Evolutionary conservation across 2,797 vertebrate genomes (phyloP), one percentile per base, ranked within the genome.

Genomic region (Coluber constrictor): DNA sequence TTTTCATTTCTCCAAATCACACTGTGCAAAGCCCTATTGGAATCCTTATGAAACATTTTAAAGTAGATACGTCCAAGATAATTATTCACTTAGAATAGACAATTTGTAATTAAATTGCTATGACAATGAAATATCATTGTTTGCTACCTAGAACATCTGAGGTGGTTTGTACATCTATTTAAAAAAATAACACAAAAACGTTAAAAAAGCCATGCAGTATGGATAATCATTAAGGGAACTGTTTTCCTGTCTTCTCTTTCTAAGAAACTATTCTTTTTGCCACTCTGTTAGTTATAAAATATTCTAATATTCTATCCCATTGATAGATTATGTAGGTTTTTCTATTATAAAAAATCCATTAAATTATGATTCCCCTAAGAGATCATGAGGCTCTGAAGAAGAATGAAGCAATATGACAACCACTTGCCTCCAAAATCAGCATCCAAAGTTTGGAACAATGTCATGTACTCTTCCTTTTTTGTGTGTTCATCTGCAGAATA

Each of bases 401-500:
- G n/a, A 37, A 66, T 7, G 25, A 87, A 47, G n/a, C 51, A 70
- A 57, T 27, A 70, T 91, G 55, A 27, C 43, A 57, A 61, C 16
- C n/a, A 90, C 89, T 90, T 93, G 32, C 92, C 59, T 86, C 79
- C 92, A 66, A 87, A 90, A 87, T 90, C 79, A 0, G 9, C 23
- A 54, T 93, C 92, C 32, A 93, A 54, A n/a, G 79, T 83, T 90
- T 93, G 79, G 16, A 27, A 43, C 20, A 93, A 54, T n/a, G 3
- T 87, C 6, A 90, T 56, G 43, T 27, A 66, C 1, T 56, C 16
- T 66, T 93, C 12, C 25, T 90, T 87, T 87, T 37, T 90, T 56
- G 9, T 47, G 43, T 90, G 79, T 47, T 5, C 59, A 93, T 57
- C 51, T 56, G 79, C 51, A 87, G 89, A 70, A 93, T 3, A 23